Base-by-base conservation (phyloP, 2,797 vertebrate species). In the Liparis tanakae region DNA sequence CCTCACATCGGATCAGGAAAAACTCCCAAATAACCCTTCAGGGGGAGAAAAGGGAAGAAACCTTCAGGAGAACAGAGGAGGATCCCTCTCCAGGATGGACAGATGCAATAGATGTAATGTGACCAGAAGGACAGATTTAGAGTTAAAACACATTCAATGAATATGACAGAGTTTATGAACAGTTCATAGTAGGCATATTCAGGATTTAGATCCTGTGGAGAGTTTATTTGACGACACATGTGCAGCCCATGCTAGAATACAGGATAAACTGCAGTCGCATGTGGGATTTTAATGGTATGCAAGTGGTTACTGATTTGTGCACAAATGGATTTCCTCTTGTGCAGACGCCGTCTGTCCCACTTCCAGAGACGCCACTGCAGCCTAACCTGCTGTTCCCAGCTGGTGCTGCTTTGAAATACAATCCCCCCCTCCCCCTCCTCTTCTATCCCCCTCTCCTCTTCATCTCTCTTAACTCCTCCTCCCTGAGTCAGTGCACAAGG, bases 371-470 rank as follows among this genome's bases (percentile, higher is more conserved):
- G 30, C 83, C 81, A 74, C 86, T 34, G 37, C 90, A 91, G 85
- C 86, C 89, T 33, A 90, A 87, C 89, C 88, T 87, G 85, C 91
- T 90, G 80, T 84, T 91, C 76, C 84, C 85, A 87, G 87, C 86
- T 90, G 88, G 82, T 87, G 75, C 81, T 82, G 83, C 85, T 89
- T 86, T 86, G 83, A 88, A 89, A 86, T 79, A 41, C 67, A 60
- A 1, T 68, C 81, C 70, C 25, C 44, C 62, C 69, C 70, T 81
- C 44, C 62, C 69, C 71, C 81, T 57, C 72, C 62, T 63, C 68
- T 62, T 50, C 54, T 63, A n/a, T n/a, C 44, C 55, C 63, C 56
- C 51, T 61, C 50, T 81, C 57, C 69, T 76, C 80, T 86, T 88
- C 78, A 82, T 84, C 88, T 71, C 79, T 43, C 36, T 62, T 62